A percentile compares a stretch with the other conserved stretches of the same genome.
Conservation (phyloP, 2,888 invertebrate species). For the Diogma glabrata region DNA sequence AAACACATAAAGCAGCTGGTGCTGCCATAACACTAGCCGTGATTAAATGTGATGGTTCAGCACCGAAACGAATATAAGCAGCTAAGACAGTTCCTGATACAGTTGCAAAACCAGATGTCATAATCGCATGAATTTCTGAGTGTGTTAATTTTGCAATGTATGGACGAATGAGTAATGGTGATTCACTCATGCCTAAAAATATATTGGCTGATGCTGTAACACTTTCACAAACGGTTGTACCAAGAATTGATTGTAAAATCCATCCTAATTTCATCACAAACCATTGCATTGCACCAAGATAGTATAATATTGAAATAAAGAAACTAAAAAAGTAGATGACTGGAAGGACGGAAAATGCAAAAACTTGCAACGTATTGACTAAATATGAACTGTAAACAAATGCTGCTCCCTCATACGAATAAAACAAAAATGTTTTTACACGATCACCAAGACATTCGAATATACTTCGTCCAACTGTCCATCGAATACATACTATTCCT, state of each 20-base stretch:
- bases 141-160: constrained; percentile 70
- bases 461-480: constrained; percentile 63
- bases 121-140: constrained; percentile 86
- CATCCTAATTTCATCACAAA: constrained; percentile 70
- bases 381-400: constrained; percentile 73
- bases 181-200: constrained; percentile 89
- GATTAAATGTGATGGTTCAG: constrained; percentile 75
- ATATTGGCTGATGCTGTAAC: constrained; percentile 87
- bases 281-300: constrained; percentile 79
- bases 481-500: constrained; percentile 74
- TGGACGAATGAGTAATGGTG: constrained; percentile 77
- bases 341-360: constrained; percentile 80
- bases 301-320: constrained; percentile 78
- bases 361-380: constrained; percentile 47
- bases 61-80: constrained; percentile 84
- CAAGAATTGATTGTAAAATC: constrained; percentile 56
- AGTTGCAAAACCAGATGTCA: constrained; percentile 91
- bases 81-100: constrained; percentile 90
- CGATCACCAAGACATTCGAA: constrained; percentile 47
- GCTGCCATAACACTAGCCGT: constrained; percentile 95
- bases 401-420: constrained; percentile 63
- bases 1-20: constrained; percentile 79
- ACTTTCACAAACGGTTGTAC: constrained; percentile 90
- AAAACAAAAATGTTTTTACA: constrained; percentile 64
- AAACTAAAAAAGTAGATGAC: constrained; percentile 93